Base-by-base conservation (phyloP, 2,888 invertebrate genomes). In the Synergus itoensis region DNA sequence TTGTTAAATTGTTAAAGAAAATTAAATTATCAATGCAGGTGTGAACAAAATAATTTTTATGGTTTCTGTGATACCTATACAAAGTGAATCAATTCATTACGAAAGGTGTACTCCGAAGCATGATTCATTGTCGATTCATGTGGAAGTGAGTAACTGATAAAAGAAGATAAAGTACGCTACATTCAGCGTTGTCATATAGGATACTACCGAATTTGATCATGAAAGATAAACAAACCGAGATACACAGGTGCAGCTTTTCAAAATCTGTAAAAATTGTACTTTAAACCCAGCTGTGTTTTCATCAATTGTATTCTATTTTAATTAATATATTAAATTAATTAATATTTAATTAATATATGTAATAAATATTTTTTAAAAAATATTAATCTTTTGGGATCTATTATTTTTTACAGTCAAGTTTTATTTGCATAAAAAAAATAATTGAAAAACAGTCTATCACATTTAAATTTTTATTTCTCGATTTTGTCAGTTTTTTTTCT, bases 141-240 rank as follows among this genome's bases (percentile, higher is more conserved):
- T 81, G 81, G 67, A 79, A 82, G 77, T 84, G 85, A 87, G 87
- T 88, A 89, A 88, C 86, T 89, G 90, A 90, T 90, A 90, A 89
- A 84, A 67, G 4, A 36, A 67, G 43, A 40, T 43, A 40, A 67
- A 67, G n/a, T 16, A 62, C 62, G 62, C 28, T 62, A 14, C 62
- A 62, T 28, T 62, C 21, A 62, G 62, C 28, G 12, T 28, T 62
- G 62, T 62, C 62, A 62, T 62, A 62, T 62, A 62, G 62, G 14
- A 62, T 62, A 62, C 62, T 28, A 62, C 62, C 21, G 28, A 62
- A 62, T 62, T 28, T 21, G 5, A 12, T 28, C 11, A 62, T 5
- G 28, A 14, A 1, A 28, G 28, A 62, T 62, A 21, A 36, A 62
- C 28, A 62, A 62, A 62, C 14, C 14, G 21, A 21, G 60, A 4